Conservation (phyloP, 2,888 invertebrate species). For the Chamaedrilus cognettii region DNA sequence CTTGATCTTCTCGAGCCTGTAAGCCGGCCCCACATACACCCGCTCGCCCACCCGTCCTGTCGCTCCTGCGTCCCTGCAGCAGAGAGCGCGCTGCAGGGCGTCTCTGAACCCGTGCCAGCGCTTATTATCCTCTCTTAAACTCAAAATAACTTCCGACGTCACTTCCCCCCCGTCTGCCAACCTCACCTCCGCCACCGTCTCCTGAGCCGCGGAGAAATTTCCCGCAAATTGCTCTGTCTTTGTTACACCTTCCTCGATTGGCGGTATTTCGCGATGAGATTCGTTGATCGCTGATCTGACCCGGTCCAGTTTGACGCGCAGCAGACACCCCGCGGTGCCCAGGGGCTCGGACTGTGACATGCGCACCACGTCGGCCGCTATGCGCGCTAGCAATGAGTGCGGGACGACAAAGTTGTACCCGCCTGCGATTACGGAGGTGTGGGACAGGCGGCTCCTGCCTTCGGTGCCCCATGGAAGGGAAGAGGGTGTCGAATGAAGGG, state of each 20-base stretch:
- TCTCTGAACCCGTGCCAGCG: conserved; percentile 23
- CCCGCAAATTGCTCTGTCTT: neutral
- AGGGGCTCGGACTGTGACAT: conserved; percentile 26
- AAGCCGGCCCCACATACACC: conserved; percentile 23
- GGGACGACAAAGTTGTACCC: no score
- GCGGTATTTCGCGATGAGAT: neutral
- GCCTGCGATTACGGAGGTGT: no score
- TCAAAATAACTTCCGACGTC: conserved; percentile 23
- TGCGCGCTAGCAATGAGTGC: conserved; percentile 6
- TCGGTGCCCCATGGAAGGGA: no score
- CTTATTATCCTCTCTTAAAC: conserved; percentile 22
- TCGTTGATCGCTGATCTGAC: conserved; percentile 1
- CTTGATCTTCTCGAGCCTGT: conserved; percentile 29
- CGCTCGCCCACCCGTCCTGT: conserved; percentile 5
- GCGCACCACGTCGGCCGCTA: conserved; percentile 24
- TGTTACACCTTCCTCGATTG: neutral
- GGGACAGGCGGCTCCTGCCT: no score
- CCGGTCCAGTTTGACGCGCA: conserved; percentile 13
- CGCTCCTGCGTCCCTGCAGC: conserved; percentile 12
- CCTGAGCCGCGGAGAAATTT: neutral
- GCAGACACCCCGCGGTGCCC: conserved; percentile 21
- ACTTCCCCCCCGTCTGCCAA: neutral
- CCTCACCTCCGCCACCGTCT: neutral
- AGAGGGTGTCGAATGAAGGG: no score
- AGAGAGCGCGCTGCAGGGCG: conserved; percentile 16